Percentiles rank a stretch among this genome's conserved stretches.
phyloP scores from a whole-genome alignment of 2,888 invertebrate genomes.

The Metallyticus violacea region DNA sequence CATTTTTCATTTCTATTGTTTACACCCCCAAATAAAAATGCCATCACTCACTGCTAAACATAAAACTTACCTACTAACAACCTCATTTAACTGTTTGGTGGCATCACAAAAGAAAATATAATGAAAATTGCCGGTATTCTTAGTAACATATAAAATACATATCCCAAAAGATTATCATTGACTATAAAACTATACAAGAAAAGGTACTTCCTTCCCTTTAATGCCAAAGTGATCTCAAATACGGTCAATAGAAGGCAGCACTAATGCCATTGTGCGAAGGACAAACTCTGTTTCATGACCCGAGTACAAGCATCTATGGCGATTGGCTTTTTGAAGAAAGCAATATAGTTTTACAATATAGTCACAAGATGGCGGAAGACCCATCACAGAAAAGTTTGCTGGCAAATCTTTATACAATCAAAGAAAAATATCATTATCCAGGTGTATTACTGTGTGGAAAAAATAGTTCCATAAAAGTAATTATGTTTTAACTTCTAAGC shows the following conservation, averaged over 20 bases:
- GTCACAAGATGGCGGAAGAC: not conserved
- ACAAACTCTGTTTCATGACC: not conserved
- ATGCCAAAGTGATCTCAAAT: not conserved
- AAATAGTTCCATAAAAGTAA: not conserved
- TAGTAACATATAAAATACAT: slow-evolving; percentile 28
- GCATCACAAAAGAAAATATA: slow-evolving; percentile 18
- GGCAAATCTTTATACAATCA: not conserved
- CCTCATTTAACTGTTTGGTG: slow-evolving; percentile 13
- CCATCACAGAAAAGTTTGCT: not conserved
- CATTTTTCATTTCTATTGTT: not conserved
- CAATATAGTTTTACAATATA: not conserved
- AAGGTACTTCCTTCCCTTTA: not conserved
- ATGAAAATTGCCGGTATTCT: slow-evolving; percentile 26
- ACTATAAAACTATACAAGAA: not conserved
- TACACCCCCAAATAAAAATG: not conserved
- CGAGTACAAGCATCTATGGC: not conserved
- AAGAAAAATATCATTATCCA: not conserved
- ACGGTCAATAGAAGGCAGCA: not conserved
- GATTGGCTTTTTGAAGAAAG: not conserved
- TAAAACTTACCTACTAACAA: slow-evolving; percentile 14
- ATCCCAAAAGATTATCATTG: slow-evolving; percentile 25
- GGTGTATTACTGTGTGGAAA: not conserved
- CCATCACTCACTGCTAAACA: not conserved
- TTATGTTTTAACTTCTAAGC: not conserved
- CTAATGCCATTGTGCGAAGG: not conserved